Percentiles rank a stretch among this genome's conserved stretches.
Conservation (phyloP, 2,113 vertebrate genomes). For the Casuarius casuarius region DNA sequence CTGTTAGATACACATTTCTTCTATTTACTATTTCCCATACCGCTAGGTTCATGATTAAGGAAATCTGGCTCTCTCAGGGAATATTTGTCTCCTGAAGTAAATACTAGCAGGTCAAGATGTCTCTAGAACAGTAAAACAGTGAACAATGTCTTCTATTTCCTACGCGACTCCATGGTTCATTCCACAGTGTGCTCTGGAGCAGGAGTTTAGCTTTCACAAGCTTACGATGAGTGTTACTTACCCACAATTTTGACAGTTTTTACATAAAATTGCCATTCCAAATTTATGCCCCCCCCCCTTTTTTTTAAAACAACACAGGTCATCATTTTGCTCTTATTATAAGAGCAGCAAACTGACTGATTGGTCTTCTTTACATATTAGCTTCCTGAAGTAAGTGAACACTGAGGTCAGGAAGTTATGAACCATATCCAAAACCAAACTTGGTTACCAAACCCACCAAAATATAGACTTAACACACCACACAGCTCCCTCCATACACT, state of each 20-base stretch:
- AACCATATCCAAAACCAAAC: too few species aligned
- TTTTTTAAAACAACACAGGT: too few species aligned
- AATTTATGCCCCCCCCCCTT: too few species aligned
- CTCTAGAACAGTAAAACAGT: accelerated
- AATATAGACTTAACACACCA: too few species aligned
- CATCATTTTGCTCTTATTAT: background rate
- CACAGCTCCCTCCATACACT: too few species aligned
- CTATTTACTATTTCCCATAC: background rate
- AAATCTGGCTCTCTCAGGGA: background rate
- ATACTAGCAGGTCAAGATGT: background rate
- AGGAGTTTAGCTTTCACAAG: background rate
- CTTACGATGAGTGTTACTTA: background rate
- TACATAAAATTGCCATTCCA: too few species aligned
- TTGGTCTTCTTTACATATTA: too few species aligned
- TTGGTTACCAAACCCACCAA: too few species aligned
- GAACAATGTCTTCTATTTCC: background rate
- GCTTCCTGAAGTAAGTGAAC: too few species aligned
- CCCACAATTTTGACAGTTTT: background rate
- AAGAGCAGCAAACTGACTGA: too few species aligned
- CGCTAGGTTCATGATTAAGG: background rate
- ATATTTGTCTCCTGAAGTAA: background rate
- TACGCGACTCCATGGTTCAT: too few species aligned
- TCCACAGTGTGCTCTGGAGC: background rate
- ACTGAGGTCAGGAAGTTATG: too few species aligned
- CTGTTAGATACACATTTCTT: background rate